phyloP scores from a whole-genome alignment of 2,888 invertebrate genomes.

The Ptychoptera contaminata region DNA sequence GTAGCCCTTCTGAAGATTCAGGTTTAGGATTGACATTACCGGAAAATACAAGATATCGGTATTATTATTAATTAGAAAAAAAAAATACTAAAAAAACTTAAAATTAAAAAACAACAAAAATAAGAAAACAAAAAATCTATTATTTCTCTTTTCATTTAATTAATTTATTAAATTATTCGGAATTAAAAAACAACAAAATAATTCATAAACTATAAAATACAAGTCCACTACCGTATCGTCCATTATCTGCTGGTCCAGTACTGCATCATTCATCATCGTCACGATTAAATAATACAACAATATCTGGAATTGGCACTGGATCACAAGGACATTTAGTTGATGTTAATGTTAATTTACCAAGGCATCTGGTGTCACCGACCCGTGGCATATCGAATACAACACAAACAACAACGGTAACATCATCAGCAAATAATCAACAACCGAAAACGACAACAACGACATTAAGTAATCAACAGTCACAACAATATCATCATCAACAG shows the following conservation, averaged over 20 bases:
- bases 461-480: too few species aligned
- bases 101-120: neutral
- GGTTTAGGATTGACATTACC: slow-evolving; percentile 83
- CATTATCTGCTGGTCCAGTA: slow-evolving; percentile 31
- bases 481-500: neutral
- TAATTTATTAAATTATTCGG: neutral
- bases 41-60: slow-evolving; percentile 52
- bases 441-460: too few species aligned
- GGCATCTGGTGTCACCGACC: slow-evolving; percentile 15
- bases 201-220: slow-evolving; percentile 12
- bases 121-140: neutral
- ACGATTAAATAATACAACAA: slow-evolving; percentile 18
- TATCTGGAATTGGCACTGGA: slow-evolving; percentile 28
- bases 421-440: too few species aligned
- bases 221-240: slow-evolving; percentile 28
- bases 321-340: slow-evolving; percentile 17
- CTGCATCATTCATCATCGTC: slow-evolving; percentile 20
- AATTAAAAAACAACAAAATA: slow-evolving; percentile 9
- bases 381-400: slow-evolving; percentile 3
- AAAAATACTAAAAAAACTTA: neutral
- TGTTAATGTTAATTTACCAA: slow-evolving; percentile 8
- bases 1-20: slow-evolving; percentile 87
- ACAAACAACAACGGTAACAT: neutral
- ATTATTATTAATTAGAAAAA: slow-evolving; percentile 13
- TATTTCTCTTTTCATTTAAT: neutral